phyloP scores from a whole-genome alignment of 2,113 vertebrate genomes.

The Scortum barcoo region DNA sequence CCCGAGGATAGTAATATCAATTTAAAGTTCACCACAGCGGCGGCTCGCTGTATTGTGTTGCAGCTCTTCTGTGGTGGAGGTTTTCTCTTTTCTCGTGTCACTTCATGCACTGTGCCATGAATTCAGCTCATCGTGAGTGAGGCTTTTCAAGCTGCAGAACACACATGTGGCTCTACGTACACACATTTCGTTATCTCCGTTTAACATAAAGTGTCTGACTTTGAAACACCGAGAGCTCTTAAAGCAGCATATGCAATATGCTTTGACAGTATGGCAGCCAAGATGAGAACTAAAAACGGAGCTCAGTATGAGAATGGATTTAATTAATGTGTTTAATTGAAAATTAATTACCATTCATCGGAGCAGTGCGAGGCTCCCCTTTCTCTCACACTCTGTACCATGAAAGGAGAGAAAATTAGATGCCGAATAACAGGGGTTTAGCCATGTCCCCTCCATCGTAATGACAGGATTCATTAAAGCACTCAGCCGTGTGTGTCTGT shows the following conservation, averaged over 20 bases:
- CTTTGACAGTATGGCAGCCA: conserved; percentile 34
- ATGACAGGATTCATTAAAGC: conserved; percentile 77
- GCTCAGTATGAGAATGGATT: conserved; percentile 45
- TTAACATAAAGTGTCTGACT: conserved; percentile 22
- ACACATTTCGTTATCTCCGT: neutral
- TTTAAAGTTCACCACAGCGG: conserved; percentile 55
- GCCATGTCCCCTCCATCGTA: conserved; percentile 58
- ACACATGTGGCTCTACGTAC: neutral
- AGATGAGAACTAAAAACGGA: conserved; percentile 27
- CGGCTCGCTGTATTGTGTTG: conserved; percentile 22
- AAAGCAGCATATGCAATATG: conserved; percentile 1
- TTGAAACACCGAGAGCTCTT: conserved; percentile 6
- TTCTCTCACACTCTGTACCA: conserved; percentile 45
- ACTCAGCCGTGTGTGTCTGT: conserved; percentile 18
- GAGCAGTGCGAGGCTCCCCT: conserved; percentile 31
- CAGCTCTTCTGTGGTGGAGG: neutral
- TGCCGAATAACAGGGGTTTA: conserved; percentile 63
- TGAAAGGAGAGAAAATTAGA: conserved; percentile 71
- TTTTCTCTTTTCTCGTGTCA: conserved; percentile 30
- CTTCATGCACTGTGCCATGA: neutral
- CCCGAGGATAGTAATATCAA: conserved; percentile 61
- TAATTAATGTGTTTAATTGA: conserved; percentile 74
- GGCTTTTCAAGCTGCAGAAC: conserved; percentile 10
- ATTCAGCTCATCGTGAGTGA: conserved; percentile 15
- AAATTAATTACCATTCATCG: conserved; percentile 74